A percentile compares a stretch with the other conserved stretches of the same genome.
These are phyloP conservation scores for Acromyrmex echinatior DNA, from an alignment of 1,140 invertebrate species.

Conservation along the genomic window DNA sequence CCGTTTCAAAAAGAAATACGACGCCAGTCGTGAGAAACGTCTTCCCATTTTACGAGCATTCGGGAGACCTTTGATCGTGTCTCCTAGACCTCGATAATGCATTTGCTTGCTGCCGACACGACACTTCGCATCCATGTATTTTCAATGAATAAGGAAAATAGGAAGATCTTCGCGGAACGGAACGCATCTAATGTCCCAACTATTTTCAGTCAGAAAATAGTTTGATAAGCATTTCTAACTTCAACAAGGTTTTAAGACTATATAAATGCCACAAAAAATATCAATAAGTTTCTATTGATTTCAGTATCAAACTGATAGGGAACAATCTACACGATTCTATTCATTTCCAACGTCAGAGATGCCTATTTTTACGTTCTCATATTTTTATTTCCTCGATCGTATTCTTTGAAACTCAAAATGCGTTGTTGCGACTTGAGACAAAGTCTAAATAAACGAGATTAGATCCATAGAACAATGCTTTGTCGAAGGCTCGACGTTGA, in stretches of 20 bases:
- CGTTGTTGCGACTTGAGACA: not conserved
- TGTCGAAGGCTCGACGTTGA: not conserved
- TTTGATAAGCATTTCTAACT: not conserved
- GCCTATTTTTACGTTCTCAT: not conserved
- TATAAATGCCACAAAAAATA: constrained; percentile 6
- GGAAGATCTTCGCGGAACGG: not conserved
- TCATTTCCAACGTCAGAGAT: not conserved
- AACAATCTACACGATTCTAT: not conserved
- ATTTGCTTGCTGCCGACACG: constrained; percentile 16
- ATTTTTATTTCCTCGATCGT: not conserved
- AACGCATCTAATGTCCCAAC: not conserved
- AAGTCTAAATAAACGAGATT: constrained; percentile 23
- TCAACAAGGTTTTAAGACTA: not conserved
- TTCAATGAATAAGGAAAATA: not conserved
- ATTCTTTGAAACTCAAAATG: not conserved
- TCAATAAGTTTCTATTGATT: constrained; percentile 7
- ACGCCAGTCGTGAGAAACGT: constrained; percentile 44
- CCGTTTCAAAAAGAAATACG: constrained; percentile 60
- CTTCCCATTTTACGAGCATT: constrained; percentile 60
- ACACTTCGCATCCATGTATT: constrained; percentile 4
- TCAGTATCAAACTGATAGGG: not conserved
- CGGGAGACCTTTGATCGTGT: constrained; percentile 44
- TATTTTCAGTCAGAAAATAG: constrained; percentile 19
- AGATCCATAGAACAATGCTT: not conserved
- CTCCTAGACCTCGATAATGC: constrained; percentile 23